Evolutionary conservation across 2,113 vertebrate species (phyloP), one percentile per base, ranked within the genome.

Genomic region (Motacilla tschutschensis): DNA sequence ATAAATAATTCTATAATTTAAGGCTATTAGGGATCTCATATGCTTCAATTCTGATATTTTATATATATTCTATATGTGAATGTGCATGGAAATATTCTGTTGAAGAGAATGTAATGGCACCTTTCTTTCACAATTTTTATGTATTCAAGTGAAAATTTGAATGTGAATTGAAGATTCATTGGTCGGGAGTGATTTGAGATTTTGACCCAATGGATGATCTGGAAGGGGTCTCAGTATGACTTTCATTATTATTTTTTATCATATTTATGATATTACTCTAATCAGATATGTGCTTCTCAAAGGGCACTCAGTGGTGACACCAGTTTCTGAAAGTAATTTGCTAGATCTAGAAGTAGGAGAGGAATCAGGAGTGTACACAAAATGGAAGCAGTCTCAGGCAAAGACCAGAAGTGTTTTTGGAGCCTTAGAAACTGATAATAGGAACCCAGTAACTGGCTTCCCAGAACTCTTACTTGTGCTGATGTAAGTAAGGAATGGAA

Each of bases 401-500:
- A 66, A 76, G 25, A 54, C 8, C 35, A 21, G 41, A 60, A 57
- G 7, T 0, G 5, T 11, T 57, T 66, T 33, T 5, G 0, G 12
- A 74, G 40, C 11, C 22, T 54, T 51, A 71, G 17, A 48, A 43
- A 9, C 18, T 71, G 20, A 8, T 24, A 40, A 14, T 22, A 63
- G 13, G 21, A 62, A 22, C 17, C 13, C 17, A 41, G 8, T 55
- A 59, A 24, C 3, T 44, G 31, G 3, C 24, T 85, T 85, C 8
- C 20, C 5, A 5, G 14, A 3, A 26, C 9, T 71, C 33, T 81
- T 44, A 54, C 3, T 24, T 0, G 0, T 38, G 43, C 11, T 66
- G 10, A n/a, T 31, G 35, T 10, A 35, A 58, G 5, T 25, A 58
- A 64, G 28, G 64, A 74, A 77, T 0, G 0, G 25, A 47, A 66